Evolutionary conservation across 2,888 invertebrate species (phyloP), one percentile per base, ranked within the genome.

Genomic region (Aleiodes testaceus): DNA sequence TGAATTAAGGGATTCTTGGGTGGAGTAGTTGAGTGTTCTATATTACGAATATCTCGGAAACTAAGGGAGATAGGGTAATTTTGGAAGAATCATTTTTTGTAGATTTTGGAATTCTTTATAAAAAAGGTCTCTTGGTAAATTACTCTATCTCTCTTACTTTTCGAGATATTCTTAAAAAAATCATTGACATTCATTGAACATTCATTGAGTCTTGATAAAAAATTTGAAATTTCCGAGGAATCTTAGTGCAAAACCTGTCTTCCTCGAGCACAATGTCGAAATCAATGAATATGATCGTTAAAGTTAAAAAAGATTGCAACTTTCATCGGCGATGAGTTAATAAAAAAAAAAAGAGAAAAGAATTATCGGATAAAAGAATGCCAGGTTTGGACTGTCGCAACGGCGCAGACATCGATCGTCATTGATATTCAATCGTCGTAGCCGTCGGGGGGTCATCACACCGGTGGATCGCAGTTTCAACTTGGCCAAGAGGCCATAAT

Each of bases 391-490:
- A 36, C 50, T 50, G 59, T 20, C 45, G 45, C 22, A 44, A 59
- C n/a, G 55, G 49, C 44, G 45, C 26, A 67, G 55, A 22, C 20
- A 59, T 42, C 20, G 22, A 55, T 55, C 45, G 36, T 22, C 47
- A 70, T 70, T 70, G 70, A 70, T 70, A 70, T 70, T 70, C 70
- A 14, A 70, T 70, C 66, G 49, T 11, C 52, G 70, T 59, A 47
- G 14, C 70, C 66, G 65, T 70, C 59, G 59, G 42, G 36, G 70
- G 70, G 70, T 70, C 70, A 70, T 66, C 70, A 70, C 59, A 49
- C 70, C 59, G 55, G 42, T 59, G 59, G 36, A 59, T 59, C 59
- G 59, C 59, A 42, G 42, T 59, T 30, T 59, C 59, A 59, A 59
- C 59, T 59, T 36, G 36, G 36, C 59, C 53, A 42, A 59, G 59